phyloP scores from a whole-genome alignment of 2,888 invertebrate genomes.

The Apeira syringaria region DNA sequence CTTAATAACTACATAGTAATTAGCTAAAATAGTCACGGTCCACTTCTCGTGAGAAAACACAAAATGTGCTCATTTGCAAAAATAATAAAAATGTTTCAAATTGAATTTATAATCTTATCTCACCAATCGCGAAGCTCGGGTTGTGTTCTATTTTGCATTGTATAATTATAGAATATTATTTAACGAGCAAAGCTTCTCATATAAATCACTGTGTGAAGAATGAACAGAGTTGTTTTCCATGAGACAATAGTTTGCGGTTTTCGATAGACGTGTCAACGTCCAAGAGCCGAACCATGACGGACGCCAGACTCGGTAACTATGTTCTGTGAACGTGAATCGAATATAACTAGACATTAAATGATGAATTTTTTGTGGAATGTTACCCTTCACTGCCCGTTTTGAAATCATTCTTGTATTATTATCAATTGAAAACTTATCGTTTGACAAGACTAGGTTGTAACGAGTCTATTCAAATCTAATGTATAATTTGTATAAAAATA shows the following conservation, averaged over 20 bases:
- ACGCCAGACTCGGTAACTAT: conserved; percentile 20
- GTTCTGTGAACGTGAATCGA: conserved; percentile 16
- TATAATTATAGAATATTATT: background rate
- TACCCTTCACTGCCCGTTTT: background rate
- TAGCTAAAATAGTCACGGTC: too few relatives aligned
- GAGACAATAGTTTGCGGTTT: conserved; percentile 73
- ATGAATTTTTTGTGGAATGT: conserved; percentile 10
- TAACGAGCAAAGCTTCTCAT: background rate
- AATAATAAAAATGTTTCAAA: too few relatives aligned
- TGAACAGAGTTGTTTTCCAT: conserved; percentile 41
- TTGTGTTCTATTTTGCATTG: background rate
- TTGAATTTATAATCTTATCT: too few relatives aligned
- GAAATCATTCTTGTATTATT: too few relatives aligned
- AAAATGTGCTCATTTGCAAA: too few relatives aligned
- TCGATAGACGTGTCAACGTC: conserved; percentile 71
- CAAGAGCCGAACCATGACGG: conserved; percentile 59
- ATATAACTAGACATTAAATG: conserved; percentile 14
- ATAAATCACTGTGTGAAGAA: conserved; percentile 26
- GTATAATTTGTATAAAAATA: too few relatives aligned
- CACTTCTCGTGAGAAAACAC: too few relatives aligned
- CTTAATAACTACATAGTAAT: too few relatives aligned
- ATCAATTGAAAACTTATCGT: too few relatives aligned
- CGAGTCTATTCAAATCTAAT: too few relatives aligned
- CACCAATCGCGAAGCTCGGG: too few relatives aligned
- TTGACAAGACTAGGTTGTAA: too few relatives aligned